Base-by-base conservation (phyloP, 2,888 invertebrate species). In the Rhaphigaster nebulosa region DNA sequence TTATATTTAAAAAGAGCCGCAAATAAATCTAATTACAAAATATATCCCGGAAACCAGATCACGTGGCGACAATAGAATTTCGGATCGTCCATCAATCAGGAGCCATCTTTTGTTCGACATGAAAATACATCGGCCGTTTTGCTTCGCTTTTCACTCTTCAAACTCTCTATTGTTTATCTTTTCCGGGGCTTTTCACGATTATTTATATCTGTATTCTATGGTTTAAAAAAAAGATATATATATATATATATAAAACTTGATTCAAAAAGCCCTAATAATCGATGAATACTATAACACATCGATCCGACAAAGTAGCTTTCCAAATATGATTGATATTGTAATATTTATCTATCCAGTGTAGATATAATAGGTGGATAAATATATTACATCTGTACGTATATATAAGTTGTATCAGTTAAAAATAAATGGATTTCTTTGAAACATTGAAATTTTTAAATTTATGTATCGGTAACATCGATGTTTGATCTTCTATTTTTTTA, bases 301-400 rank as follows among this genome's bases (percentile, higher is more conserved):
- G 1, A n/a, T n/a, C n/a, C 12, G 10, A n/a, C n/a, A n/a, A 8
- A 60, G 0, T 5, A n/a, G 12, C 10, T 12, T n/a, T 13, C 3
- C n/a, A n/a, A 60, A n/a, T 60, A 10, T 13, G 4, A 26, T 23
- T 13, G 10, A 15, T 52, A 52, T 52, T 26, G 6, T 26, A 56
- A 56, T 23, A 56, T 23, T 56, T 56, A 56, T 23, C 56, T 0
- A 1, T 52, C 10, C 50, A 45, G 10, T 45, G 45, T 45, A 45
- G 4, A 6, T 45, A 45, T 10, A 45, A 45, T 45, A 6, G 4
- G 10, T 10, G 45, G 6, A 45, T 10, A 45, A 45, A 45, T 45
- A 45, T 45, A 10, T 45, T 45, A 4, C 4, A 45, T 45, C 10
- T 45, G 10, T 4, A 45, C 10, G 45, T 45, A 10, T 6, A 45